Evolutionary conservation across 2,113 vertebrate species (phyloP).

Genomic region (Speoplatyrhinus poulsoni): DNA sequence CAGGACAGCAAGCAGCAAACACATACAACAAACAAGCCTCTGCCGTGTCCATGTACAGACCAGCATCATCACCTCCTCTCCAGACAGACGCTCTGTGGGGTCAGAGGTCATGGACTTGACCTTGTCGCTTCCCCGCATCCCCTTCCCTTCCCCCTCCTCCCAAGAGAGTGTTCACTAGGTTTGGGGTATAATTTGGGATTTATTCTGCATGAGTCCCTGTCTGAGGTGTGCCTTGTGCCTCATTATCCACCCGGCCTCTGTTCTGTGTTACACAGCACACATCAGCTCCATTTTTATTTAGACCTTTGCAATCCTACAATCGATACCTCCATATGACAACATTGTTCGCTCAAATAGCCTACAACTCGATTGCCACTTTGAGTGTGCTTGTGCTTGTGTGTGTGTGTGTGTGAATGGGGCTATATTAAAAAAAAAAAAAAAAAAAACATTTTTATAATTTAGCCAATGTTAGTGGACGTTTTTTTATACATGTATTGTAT

Average conservation of each 20-base stretch:
- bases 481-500: no score
- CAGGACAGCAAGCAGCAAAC: conserved; percentile 61
- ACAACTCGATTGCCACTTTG: conserved; percentile 39
- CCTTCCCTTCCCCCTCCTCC: conserved; percentile 29
- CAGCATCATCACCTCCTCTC: conserved; percentile 59
- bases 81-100: conserved; percentile 71
- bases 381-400: not conserved
- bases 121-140: conserved; percentile 49
- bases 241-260: conserved; percentile 66
- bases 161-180: conserved; percentile 71
- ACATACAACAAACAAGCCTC: conserved; percentile 61
- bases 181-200: conserved; percentile 75
- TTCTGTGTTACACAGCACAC: conserved; percentile 28
- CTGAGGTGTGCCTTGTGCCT: conserved; percentile 65
- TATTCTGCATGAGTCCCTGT: conserved; percentile 69
- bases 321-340: conserved; percentile 64
- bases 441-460: no score
- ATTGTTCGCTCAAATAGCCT: conserved; percentile 55
- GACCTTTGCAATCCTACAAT: conserved; percentile 60
- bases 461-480: no score
- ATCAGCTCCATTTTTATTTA: conserved; percentile 60
- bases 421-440: no score
- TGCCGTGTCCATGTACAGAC: conserved; percentile 42
- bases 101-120: conserved; percentile 82
- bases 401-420: not conserved